Evolutionary conservation across 2,113 vertebrate species (phyloP), one percentile per base, ranked within the genome.

Genomic region (Marmota monax): DNA sequence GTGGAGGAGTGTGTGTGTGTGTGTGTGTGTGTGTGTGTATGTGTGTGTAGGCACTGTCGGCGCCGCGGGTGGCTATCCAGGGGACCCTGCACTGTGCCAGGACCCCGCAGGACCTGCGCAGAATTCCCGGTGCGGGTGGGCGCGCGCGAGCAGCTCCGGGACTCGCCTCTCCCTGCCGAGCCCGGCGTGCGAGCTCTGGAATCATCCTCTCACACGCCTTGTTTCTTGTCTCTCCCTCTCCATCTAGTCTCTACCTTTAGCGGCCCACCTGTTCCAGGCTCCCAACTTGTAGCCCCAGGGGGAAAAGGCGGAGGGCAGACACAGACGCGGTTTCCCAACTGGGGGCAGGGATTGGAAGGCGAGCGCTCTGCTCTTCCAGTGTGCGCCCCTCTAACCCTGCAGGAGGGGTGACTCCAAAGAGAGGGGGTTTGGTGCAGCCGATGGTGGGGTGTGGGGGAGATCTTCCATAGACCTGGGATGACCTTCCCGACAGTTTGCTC

Each of bases 81-180:
- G 17, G 61, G 69, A 11, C 45, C 14, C 61, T n/a, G 11, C 37
- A 4, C 13, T 0, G 61, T 2, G 80, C 74, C n/a, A 11, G 42
- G 48, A 42, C 4, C 39, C 58, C 9, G n/a, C 37, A 22, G 45
- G 25, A 42, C 78, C 51, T 7, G 65, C 13, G 48, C 27, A 1
- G 23, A 39, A 63, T 32, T 27, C 5, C 1, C 10, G 23, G 8
- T 37, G 78, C 37, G 0, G 32, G 37, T 13, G n/a, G 51, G 29
- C n/a, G 11, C 67, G 0, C 4, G 3, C 1, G 5, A 20, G 53
- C 53, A 2, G 39, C 29, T 22, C 13, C 56, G 0, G 7, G 63
- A 2, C 69, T 37, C 17, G 74, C 67, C 17, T 53, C 5, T 11
- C 16, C 22, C 42, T 1, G 56, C 29, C 12, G 0, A 22, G 5